Percentiles rank a stretch among this genome's conserved stretches.
Conservation (phyloP, 1,140 invertebrate species). For the Mylabris phalerata region DNA sequence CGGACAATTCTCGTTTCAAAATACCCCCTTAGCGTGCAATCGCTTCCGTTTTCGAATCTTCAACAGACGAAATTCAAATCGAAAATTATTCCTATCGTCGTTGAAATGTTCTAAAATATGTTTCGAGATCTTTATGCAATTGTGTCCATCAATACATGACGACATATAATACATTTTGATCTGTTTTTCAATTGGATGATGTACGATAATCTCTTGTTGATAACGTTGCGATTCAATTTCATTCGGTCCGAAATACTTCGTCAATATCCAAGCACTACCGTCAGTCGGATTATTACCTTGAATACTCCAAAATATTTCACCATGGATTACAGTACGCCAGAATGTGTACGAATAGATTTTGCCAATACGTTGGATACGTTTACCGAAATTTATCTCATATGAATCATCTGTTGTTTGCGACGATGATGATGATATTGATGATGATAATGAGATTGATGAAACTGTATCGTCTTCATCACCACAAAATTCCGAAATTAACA, state of each 20-base stretch:
- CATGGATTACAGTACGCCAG: conserved; percentile 35
- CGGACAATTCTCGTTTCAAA: conserved; percentile 9
- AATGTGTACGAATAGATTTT: conserved; percentile 39
- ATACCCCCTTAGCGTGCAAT: conserved; percentile 26
- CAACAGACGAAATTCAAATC: conserved; percentile 34
- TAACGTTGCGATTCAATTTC: conserved; percentile 29
- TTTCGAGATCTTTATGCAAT: conserved; percentile 34
- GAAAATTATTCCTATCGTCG: conserved; percentile 30
- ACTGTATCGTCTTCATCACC: conserved; percentile 21
- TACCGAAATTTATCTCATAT: conserved; percentile 32
- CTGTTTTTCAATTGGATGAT: conserved; percentile 31
- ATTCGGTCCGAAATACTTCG: conserved; percentile 33
- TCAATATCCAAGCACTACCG: conserved; percentile 33
- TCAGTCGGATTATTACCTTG: conserved; percentile 32
- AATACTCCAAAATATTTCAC: conserved; percentile 37
- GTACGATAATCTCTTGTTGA: conserved; percentile 34
- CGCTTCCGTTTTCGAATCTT: conserved; percentile 25
- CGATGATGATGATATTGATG: too few species aligned
- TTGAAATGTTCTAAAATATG: conserved; percentile 34
- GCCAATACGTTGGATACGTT: conserved; percentile 27
- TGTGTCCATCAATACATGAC: conserved; percentile 29
- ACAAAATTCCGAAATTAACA: too few species aligned
- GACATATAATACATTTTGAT: conserved; percentile 36
- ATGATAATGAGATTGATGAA: too few species aligned
- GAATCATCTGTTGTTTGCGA: conserved; percentile 22